Conservation (phyloP, 2,888 invertebrate genomes). For the Thereva nobilitata region DNA sequence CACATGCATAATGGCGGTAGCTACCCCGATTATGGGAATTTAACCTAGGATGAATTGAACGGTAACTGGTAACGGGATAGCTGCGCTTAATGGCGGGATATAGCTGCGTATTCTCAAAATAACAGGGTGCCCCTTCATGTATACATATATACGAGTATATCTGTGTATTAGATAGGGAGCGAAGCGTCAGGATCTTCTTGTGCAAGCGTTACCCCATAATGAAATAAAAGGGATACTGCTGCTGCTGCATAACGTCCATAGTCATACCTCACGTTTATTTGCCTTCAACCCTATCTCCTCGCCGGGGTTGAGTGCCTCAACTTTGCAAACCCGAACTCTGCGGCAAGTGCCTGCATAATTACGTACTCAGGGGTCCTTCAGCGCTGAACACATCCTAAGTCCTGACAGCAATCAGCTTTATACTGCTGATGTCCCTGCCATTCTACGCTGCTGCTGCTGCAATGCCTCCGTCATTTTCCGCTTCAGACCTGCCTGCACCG, state of each 20-base stretch:
- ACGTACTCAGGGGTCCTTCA: constrained; percentile 10
- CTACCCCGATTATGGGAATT: constrained; percentile 27
- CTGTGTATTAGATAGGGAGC: not conserved
- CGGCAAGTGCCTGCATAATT: constrained; percentile 30
- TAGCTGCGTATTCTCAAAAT: constrained; percentile 11
- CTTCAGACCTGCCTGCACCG: constrained; percentile 1
- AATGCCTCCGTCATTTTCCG: too few species aligned
- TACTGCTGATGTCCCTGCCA: constrained; percentile 15
- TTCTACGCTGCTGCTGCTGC: too few species aligned
- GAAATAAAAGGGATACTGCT: constrained; percentile 19
- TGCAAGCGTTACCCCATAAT: constrained; percentile 17
- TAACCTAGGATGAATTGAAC: constrained; percentile 18
- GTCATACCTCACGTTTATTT: constrained; percentile 6
- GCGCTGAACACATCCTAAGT: constrained; percentile 15
- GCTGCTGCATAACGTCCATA: constrained; percentile 17
- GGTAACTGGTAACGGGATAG: constrained; percentile 1
- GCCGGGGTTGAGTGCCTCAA: not conserved
- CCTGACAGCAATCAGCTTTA: constrained; percentile 22
- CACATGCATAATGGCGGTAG: constrained; percentile 27
- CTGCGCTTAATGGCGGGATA: constrained; percentile 25
- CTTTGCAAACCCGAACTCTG: not conserved
- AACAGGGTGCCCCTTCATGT: constrained; percentile 5
- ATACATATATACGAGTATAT: not conserved
- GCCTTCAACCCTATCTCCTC: constrained; percentile 10
- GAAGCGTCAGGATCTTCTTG: constrained; percentile 1